Evolutionary conservation across 2,888 invertebrate species (phyloP), one percentile per base, ranked within the genome.

Genomic region (Mylabris sibirica): DNA sequence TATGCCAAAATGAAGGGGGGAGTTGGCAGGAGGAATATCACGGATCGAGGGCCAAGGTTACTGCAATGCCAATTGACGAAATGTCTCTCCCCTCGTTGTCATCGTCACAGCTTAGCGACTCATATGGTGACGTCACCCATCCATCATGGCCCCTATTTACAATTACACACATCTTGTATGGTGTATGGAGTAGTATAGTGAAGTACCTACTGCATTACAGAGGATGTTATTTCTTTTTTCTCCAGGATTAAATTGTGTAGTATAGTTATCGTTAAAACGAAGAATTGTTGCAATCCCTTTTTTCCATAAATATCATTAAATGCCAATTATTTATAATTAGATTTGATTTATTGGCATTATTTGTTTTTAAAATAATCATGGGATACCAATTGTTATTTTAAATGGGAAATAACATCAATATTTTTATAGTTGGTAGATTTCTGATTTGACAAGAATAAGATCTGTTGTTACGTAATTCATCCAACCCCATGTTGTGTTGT

Each of bases 41-140:
- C 34, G 35, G 60, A 60, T 60, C 60, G 35, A 65, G 65, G 61
- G 57, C 64, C 65, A 74, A 77, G 76, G 77, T 75, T 77, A 78
- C 77, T 49, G 76, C 77, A 76, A 73, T 74, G 75, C 78, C 79
- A 79, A 79, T 79, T 79, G 79, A 77, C 77, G 75, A 77, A 76
- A 76, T 78, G 74, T 79, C 76, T 77, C 78, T 77, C 78, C 78
- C 6, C 30, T 30, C 30, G 30, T 3, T 8, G 30, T 30, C 30
- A 30, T 30, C 74, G 73, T 73, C 72, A 72, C 73, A 72, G 76
- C 75, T 74, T 78, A 75, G 74, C 75, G 73, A 61, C 66, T 74
- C 68, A 64, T 69, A 68, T 68, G 76, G 73, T 79, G 79, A 79
- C 80, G 79, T 79, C 79, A 79, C 68, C 71, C 75, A 78, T 77